These are phyloP conservation scores for Mus caroli DNA, from an alignment of 2,797 vertebrate species.

Conservation along the genomic window DNA sequence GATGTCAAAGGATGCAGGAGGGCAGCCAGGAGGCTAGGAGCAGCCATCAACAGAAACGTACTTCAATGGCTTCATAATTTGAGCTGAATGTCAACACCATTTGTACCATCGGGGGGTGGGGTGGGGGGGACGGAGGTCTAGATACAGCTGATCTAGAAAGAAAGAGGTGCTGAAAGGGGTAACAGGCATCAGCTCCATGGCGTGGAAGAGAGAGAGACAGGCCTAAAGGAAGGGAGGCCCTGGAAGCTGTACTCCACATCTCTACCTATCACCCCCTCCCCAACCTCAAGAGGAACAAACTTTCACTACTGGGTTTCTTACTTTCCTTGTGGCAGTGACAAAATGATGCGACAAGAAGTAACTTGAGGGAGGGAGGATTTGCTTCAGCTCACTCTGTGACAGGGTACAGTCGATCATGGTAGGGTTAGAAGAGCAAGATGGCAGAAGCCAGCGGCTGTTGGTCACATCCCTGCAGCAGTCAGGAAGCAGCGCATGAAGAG, in stretches of 20 bases:
- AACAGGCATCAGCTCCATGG: neutral
- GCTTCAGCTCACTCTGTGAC: neutral
- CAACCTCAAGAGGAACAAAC: neutral
- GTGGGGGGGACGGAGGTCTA: neutral
- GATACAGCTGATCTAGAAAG: neutral
- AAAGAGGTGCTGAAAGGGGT: neutral
- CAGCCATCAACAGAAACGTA: neutral
- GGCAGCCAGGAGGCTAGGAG: neutral
- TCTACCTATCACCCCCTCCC: neutral
- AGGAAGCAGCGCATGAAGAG: neutral
- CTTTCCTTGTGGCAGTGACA: neutral
- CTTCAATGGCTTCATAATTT: conserved; percentile 4
- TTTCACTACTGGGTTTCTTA: neutral
- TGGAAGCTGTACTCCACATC: neutral
- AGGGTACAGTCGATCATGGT: neutral
- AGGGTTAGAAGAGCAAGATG: neutral
- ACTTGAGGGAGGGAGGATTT: too few species aligned
- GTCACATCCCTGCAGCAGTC: neutral
- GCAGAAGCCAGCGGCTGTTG: neutral
- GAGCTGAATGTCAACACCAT: conserved; percentile 8
- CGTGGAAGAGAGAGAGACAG: neutral
- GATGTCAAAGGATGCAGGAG: neutral
- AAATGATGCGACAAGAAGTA: neutral
- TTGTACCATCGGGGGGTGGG: neutral
- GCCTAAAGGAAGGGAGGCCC: neutral